Base-by-base conservation (phyloP, 2,113 vertebrate species). In the Micromys minutus region DNA sequence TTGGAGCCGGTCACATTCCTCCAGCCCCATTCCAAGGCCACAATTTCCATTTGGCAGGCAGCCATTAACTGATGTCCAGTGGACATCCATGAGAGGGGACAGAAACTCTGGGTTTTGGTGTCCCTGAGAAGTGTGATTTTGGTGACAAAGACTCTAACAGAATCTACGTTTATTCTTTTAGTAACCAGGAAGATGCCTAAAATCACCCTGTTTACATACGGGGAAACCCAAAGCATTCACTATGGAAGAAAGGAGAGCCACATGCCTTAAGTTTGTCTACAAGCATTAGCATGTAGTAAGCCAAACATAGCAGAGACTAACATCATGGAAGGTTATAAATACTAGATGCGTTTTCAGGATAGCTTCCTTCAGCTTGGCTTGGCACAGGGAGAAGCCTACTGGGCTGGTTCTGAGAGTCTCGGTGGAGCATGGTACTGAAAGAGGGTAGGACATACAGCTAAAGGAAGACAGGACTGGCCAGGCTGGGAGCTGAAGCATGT, bases 161-260 rank as follows among this genome's bases (percentile, higher is more conserved):
- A 13, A 36, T 16, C 71, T 17, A 45, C 36, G 93, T 95, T 97
- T 97, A 96, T 95, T 69, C 80, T 94, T 97, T 29, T 34, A 72
- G 75, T 90, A 97, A 97, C 96, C 50, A 94, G 91, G 96, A 89
- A 83, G 67, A 42, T n/a, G 19, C 77, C 16, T 26, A 31, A 90
- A 97, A 97, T 96, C 97, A 98, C 96, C 75, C 90, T 95, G 93
- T 55, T 15, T 69, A 83, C 89, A 95, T 96, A 96, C 21, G 97
- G 76, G 97, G 93, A 97, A 90, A 96, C 90, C 93, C 94, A 93
- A 89, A 71, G 95, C 95, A 95, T 98, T 98, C 97, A 97, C 97
- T 97, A 90, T 63, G 29, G 39, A 85, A 52, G 63, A 95, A 93
- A 97, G 50, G 81, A 97, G 93, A 97, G 93, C 88, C 81, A 90